Evolutionary conservation across 2,113 vertebrate genomes (phyloP).

Genomic region (Brachionichthys hirsutus): DNA sequence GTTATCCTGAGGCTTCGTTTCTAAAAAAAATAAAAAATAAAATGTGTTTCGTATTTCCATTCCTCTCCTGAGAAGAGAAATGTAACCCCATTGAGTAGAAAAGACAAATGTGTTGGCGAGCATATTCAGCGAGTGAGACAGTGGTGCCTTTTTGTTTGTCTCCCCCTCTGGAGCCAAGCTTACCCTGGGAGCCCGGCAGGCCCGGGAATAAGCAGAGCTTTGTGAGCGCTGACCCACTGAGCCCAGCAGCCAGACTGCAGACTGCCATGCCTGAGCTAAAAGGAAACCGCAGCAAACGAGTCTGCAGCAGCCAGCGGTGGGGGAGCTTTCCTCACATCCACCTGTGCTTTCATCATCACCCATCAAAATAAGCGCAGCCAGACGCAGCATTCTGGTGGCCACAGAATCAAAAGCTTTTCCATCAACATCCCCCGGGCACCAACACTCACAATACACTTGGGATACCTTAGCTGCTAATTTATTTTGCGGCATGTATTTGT

Average conservation of each 20-base stretch:
- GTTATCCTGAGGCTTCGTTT: conserved; percentile 70
- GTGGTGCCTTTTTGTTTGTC: conserved; percentile 67
- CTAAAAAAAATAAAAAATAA: too few species aligned
- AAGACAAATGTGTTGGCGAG: conserved; percentile 69
- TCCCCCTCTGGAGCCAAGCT: conserved; percentile 74
- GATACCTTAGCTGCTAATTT: conserved; percentile 48
- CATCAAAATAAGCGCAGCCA: conserved; percentile 63
- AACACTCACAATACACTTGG: conserved; percentile 23
- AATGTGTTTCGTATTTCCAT: conserved; percentile 66
- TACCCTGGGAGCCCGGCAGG: conserved; percentile 82
- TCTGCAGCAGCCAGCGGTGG: conserved; percentile 42
- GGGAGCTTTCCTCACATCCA: conserved; percentile 61
- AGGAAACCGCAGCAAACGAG: conserved; percentile 69
- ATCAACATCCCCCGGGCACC: conserved; percentile 34
- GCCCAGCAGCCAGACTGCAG: conserved; percentile 71
- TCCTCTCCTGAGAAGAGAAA: conserved; percentile 62
- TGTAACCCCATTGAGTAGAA: conserved; percentile 63
- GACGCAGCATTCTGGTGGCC: conserved; percentile 41
- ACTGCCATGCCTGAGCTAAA: conserved; percentile 66
- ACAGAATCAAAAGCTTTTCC: conserved; percentile 51
- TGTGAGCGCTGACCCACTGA: conserved; percentile 76
- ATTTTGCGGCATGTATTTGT: conserved; percentile 36
- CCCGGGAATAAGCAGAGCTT: conserved; percentile 83
- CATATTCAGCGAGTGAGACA: conserved; percentile 63
- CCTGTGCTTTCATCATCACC: conserved; percentile 73